Evolutionary conservation across 2,797 vertebrate species (phyloP).

Genomic region (Poeciliopsis turneri): DNA sequence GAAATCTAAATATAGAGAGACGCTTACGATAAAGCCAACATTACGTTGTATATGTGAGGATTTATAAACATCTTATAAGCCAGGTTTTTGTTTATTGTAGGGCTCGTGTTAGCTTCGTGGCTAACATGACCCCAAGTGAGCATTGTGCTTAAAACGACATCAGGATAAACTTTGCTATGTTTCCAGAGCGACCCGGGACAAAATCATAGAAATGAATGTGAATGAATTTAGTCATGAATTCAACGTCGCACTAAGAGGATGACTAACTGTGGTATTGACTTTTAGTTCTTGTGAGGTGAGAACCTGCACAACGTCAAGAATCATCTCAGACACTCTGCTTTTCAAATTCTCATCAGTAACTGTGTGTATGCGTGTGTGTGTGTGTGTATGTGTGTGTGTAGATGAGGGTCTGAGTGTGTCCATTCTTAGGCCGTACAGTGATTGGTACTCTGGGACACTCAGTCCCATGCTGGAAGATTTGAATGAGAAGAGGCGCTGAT

Average conservation of each 20-base stretch:
- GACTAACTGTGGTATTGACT: not conserved
- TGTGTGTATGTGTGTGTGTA: not conserved
- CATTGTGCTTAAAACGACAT: no score
- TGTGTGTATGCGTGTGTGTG: not conserved
- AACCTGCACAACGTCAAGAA: not conserved
- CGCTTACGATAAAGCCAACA: no score
- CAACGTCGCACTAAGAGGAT: not conserved
- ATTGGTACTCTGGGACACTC: constrained; percentile 65
- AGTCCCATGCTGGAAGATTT: constrained; percentile 61
- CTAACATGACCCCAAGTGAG: no score
- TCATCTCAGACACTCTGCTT: constrained; percentile 28
- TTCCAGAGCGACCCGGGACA: no score
- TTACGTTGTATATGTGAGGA: no score
- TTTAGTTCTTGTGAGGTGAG: not conserved
- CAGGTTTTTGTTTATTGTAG: no score
- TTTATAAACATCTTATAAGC: no score
- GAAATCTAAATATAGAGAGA: no score
- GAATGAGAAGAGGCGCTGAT: constrained; percentile 67
- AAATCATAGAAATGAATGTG: no score
- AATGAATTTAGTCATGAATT: not conserved
- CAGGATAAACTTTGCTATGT: no score
- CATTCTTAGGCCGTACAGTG: constrained; percentile 52
- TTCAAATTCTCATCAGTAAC: not conserved
- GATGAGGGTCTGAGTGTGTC: constrained; percentile 33
- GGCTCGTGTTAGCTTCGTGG: no score